These are phyloP conservation scores for Otis tarda DNA, from an alignment of 2,113 vertebrate genomes.

Conservation along the genomic window DNA sequence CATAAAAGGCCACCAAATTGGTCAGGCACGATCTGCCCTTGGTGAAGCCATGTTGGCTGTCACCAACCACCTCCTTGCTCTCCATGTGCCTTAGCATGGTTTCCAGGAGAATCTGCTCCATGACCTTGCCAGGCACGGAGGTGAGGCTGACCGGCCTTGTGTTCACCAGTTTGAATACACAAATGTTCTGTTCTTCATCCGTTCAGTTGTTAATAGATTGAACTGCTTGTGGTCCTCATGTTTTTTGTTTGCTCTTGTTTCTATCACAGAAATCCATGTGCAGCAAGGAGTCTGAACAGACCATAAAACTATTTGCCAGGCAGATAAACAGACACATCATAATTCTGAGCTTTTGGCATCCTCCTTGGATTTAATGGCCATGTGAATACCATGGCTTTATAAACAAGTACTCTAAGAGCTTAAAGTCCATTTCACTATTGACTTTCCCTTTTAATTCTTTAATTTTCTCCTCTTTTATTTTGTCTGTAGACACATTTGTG, in stretches of 20 bases:
- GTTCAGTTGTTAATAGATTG: not conserved
- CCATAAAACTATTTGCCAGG: not conserved
- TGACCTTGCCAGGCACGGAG: too few species aligned
- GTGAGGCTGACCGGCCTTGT: too few species aligned
- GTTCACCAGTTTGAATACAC: not conserved
- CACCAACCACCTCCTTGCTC: too few species aligned
- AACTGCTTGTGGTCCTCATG: not conserved
- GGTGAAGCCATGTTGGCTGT: too few species aligned
- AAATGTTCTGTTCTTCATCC: not conserved
- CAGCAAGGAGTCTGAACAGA: not conserved
- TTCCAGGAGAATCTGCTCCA: too few species aligned
- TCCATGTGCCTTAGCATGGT: too few species aligned
- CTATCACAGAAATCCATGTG: not conserved
- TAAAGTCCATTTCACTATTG: not conserved
- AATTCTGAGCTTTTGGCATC: not conserved
- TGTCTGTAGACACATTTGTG: not conserved
- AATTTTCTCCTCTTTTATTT: accelerated
- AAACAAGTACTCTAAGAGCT: not conserved
- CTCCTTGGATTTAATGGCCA: not conserved
- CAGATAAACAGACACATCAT: not conserved
- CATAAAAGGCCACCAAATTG: too few species aligned
- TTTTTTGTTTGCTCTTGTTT: conserved; percentile 7
- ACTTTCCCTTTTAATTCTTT: not conserved
- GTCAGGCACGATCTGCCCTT: too few species aligned
- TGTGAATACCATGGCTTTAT: not conserved